Evolutionary conservation across 30 jellyfish, hydroid and myxozoan species (phyloP), one percentile per base, ranked within the genome.

Genomic region (Nemopilema nomurai): DNA sequence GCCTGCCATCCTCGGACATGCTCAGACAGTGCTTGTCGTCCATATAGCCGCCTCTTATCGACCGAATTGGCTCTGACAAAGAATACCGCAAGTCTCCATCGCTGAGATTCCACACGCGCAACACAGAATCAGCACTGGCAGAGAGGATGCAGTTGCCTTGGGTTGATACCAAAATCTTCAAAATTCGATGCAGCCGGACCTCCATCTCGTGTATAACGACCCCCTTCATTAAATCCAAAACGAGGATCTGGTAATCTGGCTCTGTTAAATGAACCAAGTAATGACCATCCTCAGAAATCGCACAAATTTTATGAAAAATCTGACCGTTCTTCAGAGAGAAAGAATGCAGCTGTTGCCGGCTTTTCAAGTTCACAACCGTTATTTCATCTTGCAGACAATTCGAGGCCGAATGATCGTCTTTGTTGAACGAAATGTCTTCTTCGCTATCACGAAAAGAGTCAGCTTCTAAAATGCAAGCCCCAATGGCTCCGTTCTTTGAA

Each of bases 41-140:
- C 97, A 90, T 90, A 74, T 89, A 89, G 13, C 93, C 97, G 20
- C 97, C 97, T 1, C 97, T 69, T 1, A 90, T 71, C 23, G 97
- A 75, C 41, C 95, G 84, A 0, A 84, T 87, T 27, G 95, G 95
- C 82, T 90, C 97, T n/a, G 85, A 74, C 69, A 90, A 31, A 0
- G 84, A 65, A 53, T 49, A 78, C 26, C 94, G 57, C 18, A 84
- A 49, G 68, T 68, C 82, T 0, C 97, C 97, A 41, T 90, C 93
- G 28, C 86, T 77, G 77, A 90, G 30, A 57, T 79, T 80, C 87
- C 89, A 90, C 24, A 90, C 89, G 57, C 97, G 74, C 75, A 90
- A 20, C 1, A 87, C 28, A 3, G 97, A 83, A 65, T 90, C 97
- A 8, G 94, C 89, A 66, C 94, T 74, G 70, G 82, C 88, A 0